phyloP scores from a whole-genome alignment of 1,140 invertebrate species.

The Ceratitis capitata region DNA sequence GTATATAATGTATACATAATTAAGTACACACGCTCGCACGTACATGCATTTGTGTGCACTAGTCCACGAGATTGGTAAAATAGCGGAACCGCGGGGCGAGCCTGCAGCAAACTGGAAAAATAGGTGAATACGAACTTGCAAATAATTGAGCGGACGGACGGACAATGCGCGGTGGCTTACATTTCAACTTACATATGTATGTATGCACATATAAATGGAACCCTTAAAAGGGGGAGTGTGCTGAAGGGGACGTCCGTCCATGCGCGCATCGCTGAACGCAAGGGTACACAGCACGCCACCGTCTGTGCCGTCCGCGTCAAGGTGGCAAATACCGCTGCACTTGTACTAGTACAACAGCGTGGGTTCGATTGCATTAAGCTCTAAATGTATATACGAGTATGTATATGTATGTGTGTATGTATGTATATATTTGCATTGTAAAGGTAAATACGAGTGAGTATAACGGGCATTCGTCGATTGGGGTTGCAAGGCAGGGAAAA shows the following conservation, averaged over 20 bases:
- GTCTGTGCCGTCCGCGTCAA: background rate
- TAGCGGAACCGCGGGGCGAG: background rate
- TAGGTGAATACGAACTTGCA: slow-evolving; percentile 36
- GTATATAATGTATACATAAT: slow-evolving; percentile 1
- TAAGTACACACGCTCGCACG: no score
- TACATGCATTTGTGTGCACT: background rate
- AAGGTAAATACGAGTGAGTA: no score
- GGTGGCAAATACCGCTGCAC: slow-evolving; percentile 28
- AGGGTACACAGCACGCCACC: background rate
- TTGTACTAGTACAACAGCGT: background rate
- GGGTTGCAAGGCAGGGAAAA: background rate
- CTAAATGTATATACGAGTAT: no score
- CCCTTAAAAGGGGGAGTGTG: background rate
- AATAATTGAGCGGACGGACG: background rate
- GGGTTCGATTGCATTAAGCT: no score
- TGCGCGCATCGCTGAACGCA: background rate
- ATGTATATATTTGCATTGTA: no score
- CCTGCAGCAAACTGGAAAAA: slow-evolving; percentile 11
- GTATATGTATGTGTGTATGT: no score
- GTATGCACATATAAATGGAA: background rate
- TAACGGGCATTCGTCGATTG: background rate
- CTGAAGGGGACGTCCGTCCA: background rate
- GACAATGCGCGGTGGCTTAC: background rate
- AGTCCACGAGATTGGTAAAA: background rate
- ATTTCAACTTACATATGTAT: background rate